Percentiles rank a stretch among this genome's conserved stretches.
Evolutionary conservation across 2,888 invertebrate genomes (phyloP).

Genomic region (Nymphalis polychloros): DNA sequence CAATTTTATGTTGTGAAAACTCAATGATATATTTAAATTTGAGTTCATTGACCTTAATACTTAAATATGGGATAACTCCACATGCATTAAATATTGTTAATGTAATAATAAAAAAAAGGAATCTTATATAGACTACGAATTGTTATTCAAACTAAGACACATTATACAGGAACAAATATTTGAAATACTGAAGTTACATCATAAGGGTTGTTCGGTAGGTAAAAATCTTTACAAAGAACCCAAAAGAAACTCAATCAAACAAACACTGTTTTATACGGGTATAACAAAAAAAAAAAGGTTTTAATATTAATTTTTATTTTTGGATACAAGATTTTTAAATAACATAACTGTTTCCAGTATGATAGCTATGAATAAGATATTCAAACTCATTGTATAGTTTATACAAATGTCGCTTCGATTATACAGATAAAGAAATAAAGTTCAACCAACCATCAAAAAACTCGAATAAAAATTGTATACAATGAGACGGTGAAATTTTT

Average conservation of each 20-base stretch:
- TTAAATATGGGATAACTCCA: too few relatives aligned
- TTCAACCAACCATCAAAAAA: neutral
- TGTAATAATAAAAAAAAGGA: too few relatives aligned
- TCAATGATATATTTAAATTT: too few relatives aligned
- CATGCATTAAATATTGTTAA: too few relatives aligned
- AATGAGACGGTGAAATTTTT: constrained; percentile 7
- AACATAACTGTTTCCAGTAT: neutral
- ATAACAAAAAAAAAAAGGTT: neutral
- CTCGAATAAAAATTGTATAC: constrained; percentile 9
- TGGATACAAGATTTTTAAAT: neutral
- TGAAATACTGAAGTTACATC: too few relatives aligned
- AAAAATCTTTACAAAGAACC: neutral
- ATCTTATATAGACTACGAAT: too few relatives aligned
- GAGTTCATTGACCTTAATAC: too few relatives aligned
- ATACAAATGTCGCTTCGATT: constrained; percentile 8
- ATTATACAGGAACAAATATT: too few relatives aligned
- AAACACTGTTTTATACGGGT: neutral
- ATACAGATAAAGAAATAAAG: neutral
- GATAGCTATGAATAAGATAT: constrained; percentile 10
- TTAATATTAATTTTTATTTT: neutral
- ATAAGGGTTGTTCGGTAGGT: too few relatives aligned
- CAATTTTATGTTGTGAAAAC: too few relatives aligned
- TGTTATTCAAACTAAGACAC: too few relatives aligned
- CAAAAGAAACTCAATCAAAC: neutral
- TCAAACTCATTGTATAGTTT: constrained; percentile 7